Percentiles rank a stretch among this genome's conserved stretches.
Conservation (phyloP, 64 coral and sea anemone genomes). For the Platygyra sinensis region DNA sequence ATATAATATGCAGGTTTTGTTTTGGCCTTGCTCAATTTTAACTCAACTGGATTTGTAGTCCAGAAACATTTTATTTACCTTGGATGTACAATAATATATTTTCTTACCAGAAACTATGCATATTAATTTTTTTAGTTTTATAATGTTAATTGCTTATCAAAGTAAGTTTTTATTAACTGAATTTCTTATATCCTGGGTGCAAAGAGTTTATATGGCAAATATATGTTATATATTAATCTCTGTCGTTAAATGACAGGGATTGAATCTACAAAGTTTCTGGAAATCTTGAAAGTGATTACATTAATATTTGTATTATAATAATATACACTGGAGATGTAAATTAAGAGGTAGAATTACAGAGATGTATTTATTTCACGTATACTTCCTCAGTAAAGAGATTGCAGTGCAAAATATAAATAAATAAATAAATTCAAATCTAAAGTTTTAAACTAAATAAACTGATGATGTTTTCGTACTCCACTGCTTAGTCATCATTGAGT, state of each 20-base stretch:
- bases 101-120: constrained; percentile 18
- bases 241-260: not conserved
- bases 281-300: not conserved
- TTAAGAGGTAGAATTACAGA: not conserved
- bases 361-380: constrained; percentile 24
- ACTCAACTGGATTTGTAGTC: not conserved
- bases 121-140: constrained; percentile 22
- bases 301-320: not conserved
- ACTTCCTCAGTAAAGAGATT: not conserved
- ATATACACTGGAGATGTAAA: constrained; percentile 15
- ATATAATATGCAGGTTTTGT: too few species aligned
- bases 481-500: too few species aligned
- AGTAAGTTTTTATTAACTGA: not conserved
- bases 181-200: not conserved
- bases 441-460: too few species aligned
- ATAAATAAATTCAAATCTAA: not conserved
- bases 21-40: too few species aligned
- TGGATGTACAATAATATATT: constrained; percentile 27
- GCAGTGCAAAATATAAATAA: not conserved
- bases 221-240: not conserved
- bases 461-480: too few species aligned
- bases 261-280: not conserved
- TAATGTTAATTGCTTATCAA: not conserved
- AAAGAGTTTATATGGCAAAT: not conserved
- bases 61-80: not conserved